Evolutionary conservation across 2,888 invertebrate genomes (phyloP).

Genomic region (Drosophila diplacantha): DNA sequence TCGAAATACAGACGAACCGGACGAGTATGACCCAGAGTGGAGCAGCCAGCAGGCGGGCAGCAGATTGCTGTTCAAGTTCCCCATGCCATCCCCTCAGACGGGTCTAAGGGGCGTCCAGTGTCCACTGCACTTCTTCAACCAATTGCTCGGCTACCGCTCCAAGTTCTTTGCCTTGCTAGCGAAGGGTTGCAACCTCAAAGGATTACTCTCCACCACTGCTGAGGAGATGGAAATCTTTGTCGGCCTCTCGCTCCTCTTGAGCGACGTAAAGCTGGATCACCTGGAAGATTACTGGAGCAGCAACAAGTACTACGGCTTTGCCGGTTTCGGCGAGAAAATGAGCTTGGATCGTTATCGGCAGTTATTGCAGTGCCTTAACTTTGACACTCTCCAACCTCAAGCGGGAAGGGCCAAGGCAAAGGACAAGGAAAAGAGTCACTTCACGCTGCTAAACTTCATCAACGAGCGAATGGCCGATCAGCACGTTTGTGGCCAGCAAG

Average conservation of each 20-base stretch:
- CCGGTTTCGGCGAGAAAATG: conserved; percentile 56
- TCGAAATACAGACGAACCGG: conserved; percentile 41
- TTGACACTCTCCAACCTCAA: conserved; percentile 34
- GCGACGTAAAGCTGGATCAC: conserved; percentile 50
- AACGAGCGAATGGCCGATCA: conserved; percentile 57
- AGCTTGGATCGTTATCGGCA: conserved; percentile 45
- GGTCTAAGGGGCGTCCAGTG: conserved; percentile 34
- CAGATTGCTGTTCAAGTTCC: conserved; percentile 53
- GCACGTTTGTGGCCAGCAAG: conserved; percentile 57
- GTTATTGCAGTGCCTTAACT: conserved; percentile 50
- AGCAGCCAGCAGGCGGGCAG: conserved; percentile 37
- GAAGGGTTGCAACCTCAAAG: conserved; percentile 37
- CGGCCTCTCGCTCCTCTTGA: conserved; percentile 55
- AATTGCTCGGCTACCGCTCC: conserved; percentile 44
- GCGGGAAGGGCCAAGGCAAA: conserved; percentile 14
- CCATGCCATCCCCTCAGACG: conserved; percentile 33
- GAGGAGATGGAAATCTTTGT: conserved; percentile 60
- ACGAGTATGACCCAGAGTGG: conserved; percentile 63
- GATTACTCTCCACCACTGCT: conserved; percentile 9
- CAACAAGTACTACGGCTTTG: conserved; percentile 46
- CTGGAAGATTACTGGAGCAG: conserved; percentile 59
- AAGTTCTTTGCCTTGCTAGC: conserved; percentile 54
- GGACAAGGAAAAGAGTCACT: conserved; percentile 15
- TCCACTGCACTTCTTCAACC: conserved; percentile 52
- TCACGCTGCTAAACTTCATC: conserved; percentile 32